phyloP scores from a whole-genome alignment of 2,888 invertebrate species.

The Cephus pygmeus region DNA sequence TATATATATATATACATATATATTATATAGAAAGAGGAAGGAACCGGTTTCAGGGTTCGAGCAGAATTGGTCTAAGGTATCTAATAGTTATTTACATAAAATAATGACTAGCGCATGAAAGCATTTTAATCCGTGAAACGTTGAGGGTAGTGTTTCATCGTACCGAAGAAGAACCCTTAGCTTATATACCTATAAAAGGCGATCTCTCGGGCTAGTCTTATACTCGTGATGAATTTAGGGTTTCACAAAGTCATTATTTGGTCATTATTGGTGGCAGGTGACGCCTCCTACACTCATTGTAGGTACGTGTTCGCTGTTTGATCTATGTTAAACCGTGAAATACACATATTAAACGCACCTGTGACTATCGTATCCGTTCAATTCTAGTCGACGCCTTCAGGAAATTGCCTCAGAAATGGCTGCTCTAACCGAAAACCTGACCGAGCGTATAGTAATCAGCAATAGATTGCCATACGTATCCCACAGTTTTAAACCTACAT shows the following conservation, averaged over 20 bases:
- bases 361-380: conserved; percentile 33
- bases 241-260: conserved; percentile 47
- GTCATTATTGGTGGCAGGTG: conserved; percentile 46
- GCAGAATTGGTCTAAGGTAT: neutral
- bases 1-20: neutral
- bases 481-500: neutral
- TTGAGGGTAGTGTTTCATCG: conserved; percentile 4
- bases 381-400: conserved; percentile 31
- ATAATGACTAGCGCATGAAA: neutral
- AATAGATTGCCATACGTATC: neutral
- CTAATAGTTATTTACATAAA: conserved; percentile 5
- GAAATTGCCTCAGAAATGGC: conserved; percentile 36
- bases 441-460: conserved; percentile 12
- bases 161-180: neutral
- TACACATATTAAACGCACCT: conserved; percentile 43
- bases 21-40: neutral
- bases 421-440: conserved; percentile 30
- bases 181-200: neutral
- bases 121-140: conserved; percentile 5
- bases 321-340: conserved; percentile 40
- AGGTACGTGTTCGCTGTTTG: conserved; percentile 30
- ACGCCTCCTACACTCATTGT: conserved; percentile 12
- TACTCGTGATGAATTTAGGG: conserved; percentile 7
- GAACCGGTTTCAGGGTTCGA: neutral
- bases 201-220: neutral